A percentile compares a stretch with the other conserved stretches of the same genome.
These are phyloP conservation scores for Genyomyrus donnyi DNA, from an alignment of 2,113 vertebrate species.

Conservation along the genomic window DNA sequence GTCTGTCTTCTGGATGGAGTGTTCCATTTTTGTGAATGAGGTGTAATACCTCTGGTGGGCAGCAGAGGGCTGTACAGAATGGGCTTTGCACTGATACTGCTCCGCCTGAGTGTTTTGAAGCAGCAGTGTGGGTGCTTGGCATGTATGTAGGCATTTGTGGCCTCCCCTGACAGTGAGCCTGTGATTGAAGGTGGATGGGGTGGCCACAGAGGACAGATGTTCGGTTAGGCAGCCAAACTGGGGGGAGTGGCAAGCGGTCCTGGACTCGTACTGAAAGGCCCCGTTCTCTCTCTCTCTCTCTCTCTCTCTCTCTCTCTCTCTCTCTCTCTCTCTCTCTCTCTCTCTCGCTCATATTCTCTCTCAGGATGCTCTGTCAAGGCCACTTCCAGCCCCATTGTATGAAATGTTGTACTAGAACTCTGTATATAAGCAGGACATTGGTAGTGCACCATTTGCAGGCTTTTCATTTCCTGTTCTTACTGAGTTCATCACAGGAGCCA, in stretches of 20 bases:
- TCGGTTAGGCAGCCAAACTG: background rate
- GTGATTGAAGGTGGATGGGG: background rate
- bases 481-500: background rate
- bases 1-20: background rate
- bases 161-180: background rate
- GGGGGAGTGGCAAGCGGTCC: background rate
- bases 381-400: background rate
- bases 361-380: background rate
- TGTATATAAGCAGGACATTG: conserved; percentile 1
- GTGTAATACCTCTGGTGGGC: background rate
- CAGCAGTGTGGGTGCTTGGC: background rate
- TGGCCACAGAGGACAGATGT: background rate
- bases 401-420: background rate
- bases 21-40: background rate
- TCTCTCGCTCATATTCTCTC: background rate
- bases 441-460: background rate
- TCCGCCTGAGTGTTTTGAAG: background rate
- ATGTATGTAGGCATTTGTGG: background rate
- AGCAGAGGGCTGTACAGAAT: conserved; percentile 7
- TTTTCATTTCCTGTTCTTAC: background rate
- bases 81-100: background rate
- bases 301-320: background rate
- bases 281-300: background rate
- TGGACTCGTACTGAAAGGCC: background rate
- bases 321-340: background rate